Conservation (phyloP, 2,888 invertebrate species). For the Luperina testacea region DNA sequence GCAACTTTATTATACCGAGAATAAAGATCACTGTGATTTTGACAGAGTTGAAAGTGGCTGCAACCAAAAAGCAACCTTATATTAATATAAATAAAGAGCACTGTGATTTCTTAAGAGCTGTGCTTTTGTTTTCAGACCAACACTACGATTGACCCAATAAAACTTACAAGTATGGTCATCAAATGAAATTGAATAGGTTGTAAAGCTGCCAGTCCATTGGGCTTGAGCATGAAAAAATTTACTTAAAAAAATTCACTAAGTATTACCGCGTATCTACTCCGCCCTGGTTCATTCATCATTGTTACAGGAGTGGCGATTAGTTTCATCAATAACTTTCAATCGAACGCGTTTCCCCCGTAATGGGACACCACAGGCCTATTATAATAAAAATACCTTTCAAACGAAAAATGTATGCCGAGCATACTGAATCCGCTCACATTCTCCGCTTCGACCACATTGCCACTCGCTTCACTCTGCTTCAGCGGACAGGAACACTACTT, state of each 20-base stretch:
- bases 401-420: not conserved
- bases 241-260: not conserved
- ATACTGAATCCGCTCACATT: not conserved
- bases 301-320: not conserved
- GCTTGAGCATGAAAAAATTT: not conserved
- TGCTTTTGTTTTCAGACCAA: not conserved
- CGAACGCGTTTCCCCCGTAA: not conserved
- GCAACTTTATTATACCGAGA: not conserved
- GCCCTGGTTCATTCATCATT: not conserved
- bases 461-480: not conserved
- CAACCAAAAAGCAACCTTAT: not conserved
- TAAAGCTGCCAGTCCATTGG: not conserved
- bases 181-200: not conserved
- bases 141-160: conserved; percentile 12
- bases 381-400: not conserved
- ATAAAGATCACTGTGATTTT: not conserved
- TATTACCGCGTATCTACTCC: too few relatives aligned
- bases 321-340: not conserved
- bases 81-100: fast-evolving
- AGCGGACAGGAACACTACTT: not conserved
- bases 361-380: not conserved
- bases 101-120: not conserved
- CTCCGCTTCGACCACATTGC: not conserved
- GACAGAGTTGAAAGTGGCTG: not conserved
- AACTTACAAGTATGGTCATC: not conserved